These are phyloP conservation scores for Procambarus virginalis DNA, from an alignment of 1,140 invertebrate species.

Conservation along the genomic window DNA sequence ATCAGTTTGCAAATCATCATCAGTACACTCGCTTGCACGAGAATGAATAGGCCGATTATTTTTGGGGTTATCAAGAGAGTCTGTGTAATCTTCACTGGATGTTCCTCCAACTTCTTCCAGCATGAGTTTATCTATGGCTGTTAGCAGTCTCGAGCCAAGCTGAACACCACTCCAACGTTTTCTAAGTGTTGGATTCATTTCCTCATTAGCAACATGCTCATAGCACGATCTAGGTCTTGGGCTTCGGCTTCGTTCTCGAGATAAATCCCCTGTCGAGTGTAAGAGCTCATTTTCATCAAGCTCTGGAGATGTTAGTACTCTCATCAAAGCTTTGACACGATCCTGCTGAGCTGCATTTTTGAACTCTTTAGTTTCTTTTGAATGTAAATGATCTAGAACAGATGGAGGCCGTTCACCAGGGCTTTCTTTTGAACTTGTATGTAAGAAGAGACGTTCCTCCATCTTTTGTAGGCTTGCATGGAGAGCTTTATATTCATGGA, in stretches of 20 bases:
- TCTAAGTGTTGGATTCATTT: constrained; percentile 80
- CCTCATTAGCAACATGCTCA: constrained; percentile 80
- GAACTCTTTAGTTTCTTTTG: constrained; percentile 74
- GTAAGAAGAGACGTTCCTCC: constrained; percentile 70
- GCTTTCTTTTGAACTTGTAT: constrained; percentile 76
- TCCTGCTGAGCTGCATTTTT: constrained; percentile 70
- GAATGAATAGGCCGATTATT: neutral
- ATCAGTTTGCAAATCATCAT: constrained; percentile 55
- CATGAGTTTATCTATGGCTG: constrained; percentile 81
- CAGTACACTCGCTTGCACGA: constrained; percentile 12
- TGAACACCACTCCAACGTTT: constrained; percentile 85
- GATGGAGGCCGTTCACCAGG: constrained; percentile 74
- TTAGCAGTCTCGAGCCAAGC: constrained; percentile 81
- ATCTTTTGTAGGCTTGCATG: constrained; percentile 84
- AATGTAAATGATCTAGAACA: constrained; percentile 77
- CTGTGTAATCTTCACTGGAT: constrained; percentile 83
- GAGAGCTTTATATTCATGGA: constrained; percentile 85
- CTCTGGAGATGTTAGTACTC: constrained; percentile 66
- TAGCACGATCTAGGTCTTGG: constrained; percentile 82
- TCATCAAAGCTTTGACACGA: constrained; percentile 67
- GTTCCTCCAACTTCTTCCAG: constrained; percentile 76
- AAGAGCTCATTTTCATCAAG: constrained; percentile 63
- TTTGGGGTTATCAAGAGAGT: constrained; percentile 80
- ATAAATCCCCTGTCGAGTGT: constrained; percentile 50
- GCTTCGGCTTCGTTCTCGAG: constrained; percentile 74